Evolutionary conservation across 1,140 invertebrate species (phyloP).

Genomic region (Chlorops oryzae): DNA sequence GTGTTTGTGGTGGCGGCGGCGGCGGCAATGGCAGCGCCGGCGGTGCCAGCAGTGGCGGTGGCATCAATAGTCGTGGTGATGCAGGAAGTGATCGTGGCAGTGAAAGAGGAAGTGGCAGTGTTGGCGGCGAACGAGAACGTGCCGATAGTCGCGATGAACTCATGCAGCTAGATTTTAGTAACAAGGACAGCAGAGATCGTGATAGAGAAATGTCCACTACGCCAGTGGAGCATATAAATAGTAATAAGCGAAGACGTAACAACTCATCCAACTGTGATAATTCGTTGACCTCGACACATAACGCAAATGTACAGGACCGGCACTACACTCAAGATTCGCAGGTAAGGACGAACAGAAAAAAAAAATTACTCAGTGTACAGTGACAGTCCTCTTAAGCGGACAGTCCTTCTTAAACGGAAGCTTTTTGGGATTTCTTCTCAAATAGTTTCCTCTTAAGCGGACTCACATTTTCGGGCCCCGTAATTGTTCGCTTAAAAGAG

Average conservation of each 20-base stretch:
- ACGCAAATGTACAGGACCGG: slow-evolving; percentile 50
- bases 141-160: slow-evolving; percentile 45
- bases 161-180: slow-evolving; percentile 44
- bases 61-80: slow-evolving; percentile 25
- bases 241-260: slow-evolving; percentile 64
- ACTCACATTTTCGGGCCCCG: too few relatives aligned
- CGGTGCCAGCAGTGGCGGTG: slow-evolving; percentile 11
- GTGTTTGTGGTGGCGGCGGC: slow-evolving; percentile 1
- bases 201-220: slow-evolving; percentile 46
- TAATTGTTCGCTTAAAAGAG: too few relatives aligned
- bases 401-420: too few relatives aligned
- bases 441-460: too few relatives aligned
- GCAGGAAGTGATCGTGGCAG: slow-evolving; percentile 39
- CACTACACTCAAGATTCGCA: slow-evolving; percentile 60
- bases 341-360: too few relatives aligned
- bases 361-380: too few relatives aligned
- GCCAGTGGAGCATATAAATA: slow-evolving; percentile 47
- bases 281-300: slow-evolving; percentile 58
- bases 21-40: slow-evolving; percentile 6
- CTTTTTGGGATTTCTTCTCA: too few relatives aligned
- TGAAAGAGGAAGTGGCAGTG: slow-evolving; percentile 21
- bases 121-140: slow-evolving; percentile 22
- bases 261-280: slow-evolving; percentile 63
- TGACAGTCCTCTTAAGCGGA: too few relatives aligned
- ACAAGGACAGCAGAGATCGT: slow-evolving; percentile 40